Percentiles rank a stretch among this genome's conserved stretches.
Evolutionary conservation across 2,113 vertebrate species (phyloP).

Genomic region (Leptobrachium leishanense): DNA sequence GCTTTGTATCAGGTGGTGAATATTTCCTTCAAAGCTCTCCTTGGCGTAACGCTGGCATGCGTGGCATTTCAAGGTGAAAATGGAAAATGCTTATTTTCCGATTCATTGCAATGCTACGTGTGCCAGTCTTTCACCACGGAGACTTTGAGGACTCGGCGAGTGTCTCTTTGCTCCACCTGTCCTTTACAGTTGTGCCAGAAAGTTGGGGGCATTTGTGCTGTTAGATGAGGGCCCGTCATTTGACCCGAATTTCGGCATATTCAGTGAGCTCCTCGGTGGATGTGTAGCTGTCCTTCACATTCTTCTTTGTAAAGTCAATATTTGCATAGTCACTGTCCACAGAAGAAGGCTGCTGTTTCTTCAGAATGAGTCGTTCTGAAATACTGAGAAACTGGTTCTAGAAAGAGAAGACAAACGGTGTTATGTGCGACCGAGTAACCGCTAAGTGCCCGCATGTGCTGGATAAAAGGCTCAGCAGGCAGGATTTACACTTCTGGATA

Average conservation of each 20-base stretch:
- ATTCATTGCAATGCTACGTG: background rate
- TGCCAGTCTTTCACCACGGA: background rate
- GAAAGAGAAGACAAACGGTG: background rate
- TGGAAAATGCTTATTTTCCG: no score
- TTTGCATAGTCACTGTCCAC: constrained; percentile 65
- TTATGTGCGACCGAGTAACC: no score
- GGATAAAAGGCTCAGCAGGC: no score
- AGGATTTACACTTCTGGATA: no score
- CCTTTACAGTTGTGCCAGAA: background rate
- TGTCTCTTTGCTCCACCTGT: background rate
- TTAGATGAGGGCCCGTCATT: constrained; percentile 56
- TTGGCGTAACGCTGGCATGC: background rate
- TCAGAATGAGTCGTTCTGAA: constrained; percentile 61
- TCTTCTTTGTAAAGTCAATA: constrained; percentile 62
- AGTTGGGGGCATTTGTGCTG: constrained; percentile 26
- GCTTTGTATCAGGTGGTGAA: background rate
- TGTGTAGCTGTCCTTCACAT: constrained; percentile 67
- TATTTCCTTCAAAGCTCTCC: background rate
- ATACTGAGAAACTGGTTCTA: constrained; percentile 43
- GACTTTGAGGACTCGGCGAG: background rate
- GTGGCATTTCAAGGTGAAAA: no score
- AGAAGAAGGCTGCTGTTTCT: constrained; percentile 56
- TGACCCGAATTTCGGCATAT: constrained; percentile 67
- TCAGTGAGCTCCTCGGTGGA: constrained; percentile 66
- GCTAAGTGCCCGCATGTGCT: no score